Conservation (phyloP, 2,113 vertebrate species). For the Nesoenas mayeri region DNA sequence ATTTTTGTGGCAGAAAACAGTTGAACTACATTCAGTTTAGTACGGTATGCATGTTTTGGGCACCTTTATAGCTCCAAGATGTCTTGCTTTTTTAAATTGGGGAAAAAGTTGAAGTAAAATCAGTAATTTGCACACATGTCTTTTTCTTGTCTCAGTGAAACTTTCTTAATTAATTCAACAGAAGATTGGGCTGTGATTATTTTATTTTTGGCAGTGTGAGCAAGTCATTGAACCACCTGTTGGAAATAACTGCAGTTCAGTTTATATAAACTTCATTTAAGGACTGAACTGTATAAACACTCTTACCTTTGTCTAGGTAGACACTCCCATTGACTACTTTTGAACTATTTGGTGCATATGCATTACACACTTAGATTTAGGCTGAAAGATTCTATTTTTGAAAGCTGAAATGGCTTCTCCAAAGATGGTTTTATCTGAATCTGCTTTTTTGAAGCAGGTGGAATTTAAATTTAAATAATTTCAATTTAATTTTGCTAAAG, state of each 20-base stretch:
- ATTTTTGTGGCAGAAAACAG: background rate
- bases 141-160: background rate
- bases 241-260: constrained; percentile 38
- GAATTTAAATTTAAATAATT: background rate
- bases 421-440: background rate
- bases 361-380: background rate
- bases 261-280: constrained; percentile 26
- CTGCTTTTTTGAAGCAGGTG: background rate
- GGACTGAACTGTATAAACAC: background rate
- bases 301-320: background rate
- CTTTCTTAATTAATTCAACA: background rate
- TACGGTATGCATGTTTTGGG: background rate
- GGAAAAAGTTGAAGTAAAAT: background rate
- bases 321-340: background rate
- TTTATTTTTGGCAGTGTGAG: constrained; percentile 6
- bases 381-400: background rate
- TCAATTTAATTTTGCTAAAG: background rate
- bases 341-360: background rate
- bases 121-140: background rate
- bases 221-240: constrained; percentile 23
- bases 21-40: background rate
- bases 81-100: background rate
- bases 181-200: constrained; percentile 29
- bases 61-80: background rate
- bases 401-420: background rate